A percentile compares a stretch with the other conserved stretches of the same genome.
Conservation (phyloP, 1,140 invertebrate genomes). For the Bombus sibiricus region DNA sequence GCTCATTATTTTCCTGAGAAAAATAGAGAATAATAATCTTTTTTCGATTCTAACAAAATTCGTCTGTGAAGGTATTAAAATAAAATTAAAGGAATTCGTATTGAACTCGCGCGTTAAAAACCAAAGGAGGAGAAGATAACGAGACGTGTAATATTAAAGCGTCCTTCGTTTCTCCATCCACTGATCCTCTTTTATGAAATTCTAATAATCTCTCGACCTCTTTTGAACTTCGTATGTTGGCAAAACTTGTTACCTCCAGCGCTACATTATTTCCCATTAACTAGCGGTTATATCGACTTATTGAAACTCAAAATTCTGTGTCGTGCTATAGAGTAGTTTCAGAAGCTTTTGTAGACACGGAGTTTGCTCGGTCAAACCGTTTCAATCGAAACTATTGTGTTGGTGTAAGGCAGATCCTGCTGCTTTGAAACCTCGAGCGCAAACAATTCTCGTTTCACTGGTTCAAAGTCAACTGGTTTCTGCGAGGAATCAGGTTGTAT, state of each 20-base stretch:
- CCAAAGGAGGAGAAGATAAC: too few species aligned
- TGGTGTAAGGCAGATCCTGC: neutral
- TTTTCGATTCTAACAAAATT: neutral
- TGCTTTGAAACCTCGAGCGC: neutral
- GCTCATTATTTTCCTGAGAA: too few species aligned
- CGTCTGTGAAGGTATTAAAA: neutral
- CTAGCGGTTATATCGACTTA: neutral
- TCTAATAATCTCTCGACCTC: slow-evolving; percentile 16
- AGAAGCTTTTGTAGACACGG: neutral
- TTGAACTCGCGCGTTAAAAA: neutral
- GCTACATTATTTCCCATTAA: neutral
- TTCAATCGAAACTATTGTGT: neutral
- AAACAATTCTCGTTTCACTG: neutral
- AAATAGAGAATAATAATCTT: neutral
- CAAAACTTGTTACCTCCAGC: neutral
- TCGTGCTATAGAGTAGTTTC: neutral
- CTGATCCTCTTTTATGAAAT: slow-evolving; percentile 20
- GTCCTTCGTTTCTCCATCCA: neutral
- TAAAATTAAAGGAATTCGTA: neutral
- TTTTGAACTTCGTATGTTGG: neutral
- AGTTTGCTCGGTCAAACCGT: neutral
- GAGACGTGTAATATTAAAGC: neutral
- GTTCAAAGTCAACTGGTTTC: neutral
- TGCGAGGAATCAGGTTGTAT: neutral
- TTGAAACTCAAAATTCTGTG: neutral